phyloP scores from a whole-genome alignment of 2,888 invertebrate species.

The Eupithecia subfuscata region DNA sequence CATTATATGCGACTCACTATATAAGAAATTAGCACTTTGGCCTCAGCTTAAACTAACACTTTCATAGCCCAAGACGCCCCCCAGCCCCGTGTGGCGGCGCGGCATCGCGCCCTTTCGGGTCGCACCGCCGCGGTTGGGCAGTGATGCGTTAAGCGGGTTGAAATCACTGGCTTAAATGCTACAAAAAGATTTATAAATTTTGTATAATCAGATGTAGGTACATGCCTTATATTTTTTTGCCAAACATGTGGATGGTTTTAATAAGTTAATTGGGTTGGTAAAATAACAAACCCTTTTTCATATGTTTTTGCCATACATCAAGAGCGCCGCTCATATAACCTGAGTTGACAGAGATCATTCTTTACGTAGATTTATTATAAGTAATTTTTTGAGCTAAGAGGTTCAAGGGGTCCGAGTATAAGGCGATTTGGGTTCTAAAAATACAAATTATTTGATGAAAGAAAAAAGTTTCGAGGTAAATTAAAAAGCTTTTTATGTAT shows the following conservation, averaged over 20 bases:
- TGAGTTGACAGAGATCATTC: slow-evolving; percentile 1
- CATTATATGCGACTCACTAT: no score
- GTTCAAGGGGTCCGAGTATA: not conserved
- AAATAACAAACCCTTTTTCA: not conserved
- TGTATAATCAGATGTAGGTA: not conserved
- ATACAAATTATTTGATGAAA: not conserved
- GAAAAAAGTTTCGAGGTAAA: not conserved
- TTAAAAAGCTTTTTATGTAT: not conserved
- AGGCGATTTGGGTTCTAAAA: not conserved
- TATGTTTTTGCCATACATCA: not conserved
- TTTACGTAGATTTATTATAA: not conserved
- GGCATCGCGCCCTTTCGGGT: no score
- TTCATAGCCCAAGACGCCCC: no score
- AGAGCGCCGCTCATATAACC: not conserved
- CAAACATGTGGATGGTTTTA: not conserved
- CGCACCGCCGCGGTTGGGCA: no score
- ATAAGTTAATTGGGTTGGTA: not conserved
- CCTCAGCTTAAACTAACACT: no score
- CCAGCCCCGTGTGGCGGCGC: no score
- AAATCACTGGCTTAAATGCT: not conserved
- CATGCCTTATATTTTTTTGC: not conserved
- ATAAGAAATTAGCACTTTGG: no score
- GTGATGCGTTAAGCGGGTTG: no score
- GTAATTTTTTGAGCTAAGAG: slow-evolving; percentile 1
- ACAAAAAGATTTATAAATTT: not conserved